These are phyloP conservation scores for Cyprinus carpio DNA, from an alignment of 2,113 vertebrate species.

Conservation along the genomic window DNA sequence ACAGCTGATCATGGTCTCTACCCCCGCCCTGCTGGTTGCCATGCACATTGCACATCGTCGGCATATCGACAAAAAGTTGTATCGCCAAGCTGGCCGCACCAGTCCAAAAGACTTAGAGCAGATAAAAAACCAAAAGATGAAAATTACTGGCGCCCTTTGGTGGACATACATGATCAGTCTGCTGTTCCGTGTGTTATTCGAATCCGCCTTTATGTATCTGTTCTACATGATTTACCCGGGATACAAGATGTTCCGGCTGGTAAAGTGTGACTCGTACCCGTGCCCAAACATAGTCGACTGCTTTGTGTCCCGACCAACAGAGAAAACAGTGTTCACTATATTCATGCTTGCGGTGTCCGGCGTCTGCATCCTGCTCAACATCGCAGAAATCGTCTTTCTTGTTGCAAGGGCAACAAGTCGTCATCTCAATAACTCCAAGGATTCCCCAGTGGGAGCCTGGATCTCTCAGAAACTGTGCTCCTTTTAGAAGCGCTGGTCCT, in stretches of 20 bases:
- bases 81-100: slow-evolving; percentile 78
- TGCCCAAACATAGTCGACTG: slow-evolving; percentile 98
- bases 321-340: slow-evolving; percentile 98
- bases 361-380: slow-evolving; percentile 93
- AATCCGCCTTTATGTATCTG: slow-evolving; percentile 90
- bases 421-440: slow-evolving; percentile 78
- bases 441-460: slow-evolving; percentile 80
- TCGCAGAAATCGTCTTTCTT: slow-evolving; percentile 90
- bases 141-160: slow-evolving; percentile 92
- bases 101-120: slow-evolving; percentile 89
- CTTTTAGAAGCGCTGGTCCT: slow-evolving; percentile 74
- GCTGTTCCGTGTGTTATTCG: slow-evolving; percentile 89
- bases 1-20: slow-evolving; percentile 96
- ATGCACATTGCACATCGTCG: slow-evolving; percentile 98
- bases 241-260: slow-evolving; percentile 94
- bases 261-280: slow-evolving; percentile 94
- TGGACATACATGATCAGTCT: slow-evolving; percentile 96
- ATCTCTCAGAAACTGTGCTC: slow-evolving; percentile 87
- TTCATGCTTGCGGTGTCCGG: slow-evolving; percentile 94
- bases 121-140: slow-evolving; percentile 89
- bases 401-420: slow-evolving; percentile 84
- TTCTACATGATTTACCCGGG: slow-evolving; percentile 97
- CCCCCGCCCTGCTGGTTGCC: slow-evolving; percentile 89
- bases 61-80: slow-evolving; percentile 91
- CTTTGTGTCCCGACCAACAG: slow-evolving; percentile 95